Conservation (phyloP, 2,113 vertebrate genomes). For the Pedetes capensis region DNA sequence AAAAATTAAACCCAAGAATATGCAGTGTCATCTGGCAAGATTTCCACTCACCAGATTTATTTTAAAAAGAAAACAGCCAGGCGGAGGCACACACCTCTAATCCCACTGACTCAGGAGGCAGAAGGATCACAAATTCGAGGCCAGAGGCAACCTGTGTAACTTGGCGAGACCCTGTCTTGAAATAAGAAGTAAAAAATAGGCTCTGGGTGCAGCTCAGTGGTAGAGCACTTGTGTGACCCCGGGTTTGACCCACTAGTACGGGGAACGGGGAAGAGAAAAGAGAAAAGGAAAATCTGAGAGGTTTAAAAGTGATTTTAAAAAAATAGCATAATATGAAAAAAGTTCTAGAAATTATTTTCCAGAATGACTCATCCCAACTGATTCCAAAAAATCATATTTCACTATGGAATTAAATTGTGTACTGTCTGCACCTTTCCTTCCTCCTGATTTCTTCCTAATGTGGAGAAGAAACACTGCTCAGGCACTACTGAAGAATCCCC, state of each 20-base stretch:
- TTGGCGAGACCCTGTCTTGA: no score
- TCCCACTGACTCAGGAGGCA: no score
- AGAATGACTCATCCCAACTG: not conserved
- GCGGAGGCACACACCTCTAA: no score
- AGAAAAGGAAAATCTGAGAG: not conserved
- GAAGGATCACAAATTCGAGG: no score
- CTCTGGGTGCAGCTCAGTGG: no score
- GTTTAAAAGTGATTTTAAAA: constrained; percentile 10
- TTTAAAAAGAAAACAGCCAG: not conserved
- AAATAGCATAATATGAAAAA: not conserved
- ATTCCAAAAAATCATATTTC: constrained; percentile 4
- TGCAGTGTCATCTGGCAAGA: not conserved
- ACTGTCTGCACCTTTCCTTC: not conserved
- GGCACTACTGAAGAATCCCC: not conserved
- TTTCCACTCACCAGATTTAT: not conserved
- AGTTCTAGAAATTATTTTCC: constrained; percentile 21
- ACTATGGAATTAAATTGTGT: not conserved
- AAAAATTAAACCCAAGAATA: constrained; percentile 1
- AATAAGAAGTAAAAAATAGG: no score
- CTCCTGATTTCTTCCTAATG: not conserved
- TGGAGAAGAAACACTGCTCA: not conserved
- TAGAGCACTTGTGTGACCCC: no score
- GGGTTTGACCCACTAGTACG: no score
- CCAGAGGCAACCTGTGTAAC: no score
- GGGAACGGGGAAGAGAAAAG: not conserved